Base-by-base conservation (phyloP, 53 echinoderm and acorn worm species). In the Mesocentrotus franciscanus region DNA sequence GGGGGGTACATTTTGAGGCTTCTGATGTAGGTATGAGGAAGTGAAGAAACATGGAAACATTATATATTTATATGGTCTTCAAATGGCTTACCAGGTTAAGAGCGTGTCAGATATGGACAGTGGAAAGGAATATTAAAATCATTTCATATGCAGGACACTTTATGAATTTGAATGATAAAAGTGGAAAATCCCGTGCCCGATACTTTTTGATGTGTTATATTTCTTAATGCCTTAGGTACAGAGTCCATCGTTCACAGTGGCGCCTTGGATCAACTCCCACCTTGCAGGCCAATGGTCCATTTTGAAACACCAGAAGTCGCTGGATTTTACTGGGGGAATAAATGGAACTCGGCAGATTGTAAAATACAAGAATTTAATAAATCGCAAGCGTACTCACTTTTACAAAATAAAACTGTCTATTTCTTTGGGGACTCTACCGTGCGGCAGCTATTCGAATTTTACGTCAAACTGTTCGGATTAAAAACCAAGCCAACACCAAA, bases 381-480 rank as follows among this genome's bases (percentile, higher is more conserved):
- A 36, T 33, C 14, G 42, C 33, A 33, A 17, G 42, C 81, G 7
- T 5, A 18, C 81, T 7, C 7, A 0, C 5, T 81, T 42, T 56
- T 96, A 60, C 14, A 71, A 0, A 59, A 84, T 10, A 96, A 95
- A 83, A 71, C 94, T 9, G 14, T 96, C 13, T 81, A 71, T 34
- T 64, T 96, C 36, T 91, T 92, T 26, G 96, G 96, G 10, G 96
- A 96, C 56, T 96, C 96, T 30, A 96, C 96, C 13, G 85, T 71
- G 10, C 90, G 92, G 15, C 95, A 96, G 26, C 57, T 96, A n/a
- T 95, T 92, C 10, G 33, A 76, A 10, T 94, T 91, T 85, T 60
- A 95, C 55, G 30, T 60, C 18, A 55, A 17, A 10, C 83, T 34
- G 42, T 66, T 81, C 30, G 62, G 61, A 20, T 81, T 33, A 76